phyloP scores from a whole-genome alignment of 1,140 invertebrate species.

The Meloidogyne hapla region DNA sequence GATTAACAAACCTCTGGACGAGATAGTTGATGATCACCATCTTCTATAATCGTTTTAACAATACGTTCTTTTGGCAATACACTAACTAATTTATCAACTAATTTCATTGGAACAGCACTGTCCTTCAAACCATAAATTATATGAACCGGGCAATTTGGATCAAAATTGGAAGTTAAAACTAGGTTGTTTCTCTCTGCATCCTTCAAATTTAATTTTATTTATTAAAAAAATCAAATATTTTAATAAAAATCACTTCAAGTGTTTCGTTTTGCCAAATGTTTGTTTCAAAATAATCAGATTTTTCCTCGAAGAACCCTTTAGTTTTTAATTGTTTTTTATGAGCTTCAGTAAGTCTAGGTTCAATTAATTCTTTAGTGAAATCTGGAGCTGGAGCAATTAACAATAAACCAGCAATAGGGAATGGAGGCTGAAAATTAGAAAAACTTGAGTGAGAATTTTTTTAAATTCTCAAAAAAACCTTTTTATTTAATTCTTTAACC shows the following conservation, averaged over 20 bases:
- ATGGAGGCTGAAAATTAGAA: neutral
- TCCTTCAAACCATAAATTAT: slow-evolving; percentile 6
- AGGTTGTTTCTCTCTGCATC: neutral
- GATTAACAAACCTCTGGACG: neutral
- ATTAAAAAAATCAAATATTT: too few species aligned
- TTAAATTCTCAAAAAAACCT: neutral
- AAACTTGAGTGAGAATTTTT: neutral
- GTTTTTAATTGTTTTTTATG: neutral
- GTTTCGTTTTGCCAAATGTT: neutral
- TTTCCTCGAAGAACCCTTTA: neutral
- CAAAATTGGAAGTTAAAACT: neutral
- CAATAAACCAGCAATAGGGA: neutral
- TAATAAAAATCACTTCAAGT: neutral
- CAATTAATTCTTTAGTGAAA: slow-evolving; percentile 1
- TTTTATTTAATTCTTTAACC: slow-evolving; percentile 2
- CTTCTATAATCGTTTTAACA: neutral
- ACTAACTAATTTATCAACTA: neutral
- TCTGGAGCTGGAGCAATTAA: neutral
- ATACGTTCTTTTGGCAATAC: neutral
- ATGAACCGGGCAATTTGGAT: neutral
- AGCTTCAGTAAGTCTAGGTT: neutral
- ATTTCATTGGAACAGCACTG: neutral
- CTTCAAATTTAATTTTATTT: neutral
- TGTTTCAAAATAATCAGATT: neutral
- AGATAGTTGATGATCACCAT: neutral